These are phyloP conservation scores for Cirrhinus mrigala DNA, from an alignment of 2,797 vertebrate species.

Conservation along the genomic window DNA sequence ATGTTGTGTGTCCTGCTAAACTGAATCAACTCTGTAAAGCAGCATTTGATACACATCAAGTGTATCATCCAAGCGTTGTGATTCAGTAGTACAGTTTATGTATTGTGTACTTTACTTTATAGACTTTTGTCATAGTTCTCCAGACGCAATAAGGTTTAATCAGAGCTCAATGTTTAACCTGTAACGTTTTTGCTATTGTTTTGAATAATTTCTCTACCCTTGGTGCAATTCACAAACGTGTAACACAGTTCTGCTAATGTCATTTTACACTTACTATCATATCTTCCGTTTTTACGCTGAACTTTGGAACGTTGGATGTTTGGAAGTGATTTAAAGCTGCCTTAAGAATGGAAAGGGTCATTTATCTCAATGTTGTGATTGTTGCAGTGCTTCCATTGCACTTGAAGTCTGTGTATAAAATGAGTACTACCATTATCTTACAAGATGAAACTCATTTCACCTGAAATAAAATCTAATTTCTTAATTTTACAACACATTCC, in stretches of 20 bases:
- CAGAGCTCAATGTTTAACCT: slow-evolving; percentile 29
- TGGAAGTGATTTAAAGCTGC: not conserved
- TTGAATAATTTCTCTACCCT: not conserved
- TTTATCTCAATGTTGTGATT: not conserved
- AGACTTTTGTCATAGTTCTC: slow-evolving; percentile 10
- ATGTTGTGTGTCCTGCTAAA: not conserved
- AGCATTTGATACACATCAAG: not conserved
- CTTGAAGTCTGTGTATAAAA: not conserved
- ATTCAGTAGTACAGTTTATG: not conserved
- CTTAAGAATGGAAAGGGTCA: not conserved
- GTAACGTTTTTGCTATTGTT: not conserved
- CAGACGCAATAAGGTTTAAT: slow-evolving; percentile 1
- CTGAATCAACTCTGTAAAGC: not conserved
- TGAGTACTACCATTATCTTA: not conserved
- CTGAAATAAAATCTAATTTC: not conserved
- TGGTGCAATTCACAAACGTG: not conserved
- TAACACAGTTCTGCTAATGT: not conserved
- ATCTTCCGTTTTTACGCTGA: not conserved
- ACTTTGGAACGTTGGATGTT: not conserved
- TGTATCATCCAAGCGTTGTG: too few relatives aligned
- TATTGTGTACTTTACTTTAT: slow-evolving; percentile 26
- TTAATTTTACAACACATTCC: not conserved
- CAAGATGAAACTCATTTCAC: not conserved
- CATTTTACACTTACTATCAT: not conserved
- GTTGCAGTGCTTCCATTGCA: not conserved